Evolutionary conservation across 1,140 invertebrate species (phyloP).

Genomic region (Philaenus spumarius): DNA sequence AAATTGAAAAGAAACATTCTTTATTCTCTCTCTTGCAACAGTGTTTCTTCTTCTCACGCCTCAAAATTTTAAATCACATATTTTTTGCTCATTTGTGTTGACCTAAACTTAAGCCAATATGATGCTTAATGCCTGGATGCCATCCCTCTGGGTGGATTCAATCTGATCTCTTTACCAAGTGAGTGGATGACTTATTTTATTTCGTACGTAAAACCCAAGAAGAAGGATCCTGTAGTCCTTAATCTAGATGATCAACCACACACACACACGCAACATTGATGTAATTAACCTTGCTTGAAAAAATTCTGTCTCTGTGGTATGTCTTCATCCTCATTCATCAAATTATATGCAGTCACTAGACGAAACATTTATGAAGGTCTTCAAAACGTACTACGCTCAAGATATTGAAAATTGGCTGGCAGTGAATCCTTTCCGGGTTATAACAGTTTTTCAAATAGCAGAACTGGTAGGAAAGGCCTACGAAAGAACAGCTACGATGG

Average conservation of each 20-base stretch:
- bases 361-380: constrained; percentile 29
- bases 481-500: constrained; percentile 29
- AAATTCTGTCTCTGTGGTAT: constrained; percentile 29
- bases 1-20: too few relatives aligned
- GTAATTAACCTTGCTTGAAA: constrained; percentile 26
- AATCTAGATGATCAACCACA: constrained; percentile 36
- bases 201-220: constrained; percentile 22
- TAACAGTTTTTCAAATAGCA: constrained; percentile 29
- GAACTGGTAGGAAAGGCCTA: constrained; percentile 32
- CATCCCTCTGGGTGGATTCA: constrained; percentile 38
- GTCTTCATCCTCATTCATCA: constrained; percentile 33
- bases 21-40: too few relatives aligned
- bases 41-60: too few relatives aligned
- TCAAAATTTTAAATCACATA: too few relatives aligned
- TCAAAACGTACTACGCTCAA: constrained; percentile 24
- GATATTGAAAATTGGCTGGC: constrained; percentile 39
- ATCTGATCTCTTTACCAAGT: constrained; percentile 22
- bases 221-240: constrained; percentile 35
- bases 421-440: constrained; percentile 30
- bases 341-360: constrained; percentile 34
- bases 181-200: constrained; percentile 26
- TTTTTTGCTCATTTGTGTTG: too few relatives aligned
- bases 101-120: too few relatives aligned
- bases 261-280: constrained; percentile 36
- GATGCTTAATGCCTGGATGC: constrained; percentile 27